Evolutionary conservation across 1,140 invertebrate genomes (phyloP).

Genomic region (Drosophila miranda): DNA sequence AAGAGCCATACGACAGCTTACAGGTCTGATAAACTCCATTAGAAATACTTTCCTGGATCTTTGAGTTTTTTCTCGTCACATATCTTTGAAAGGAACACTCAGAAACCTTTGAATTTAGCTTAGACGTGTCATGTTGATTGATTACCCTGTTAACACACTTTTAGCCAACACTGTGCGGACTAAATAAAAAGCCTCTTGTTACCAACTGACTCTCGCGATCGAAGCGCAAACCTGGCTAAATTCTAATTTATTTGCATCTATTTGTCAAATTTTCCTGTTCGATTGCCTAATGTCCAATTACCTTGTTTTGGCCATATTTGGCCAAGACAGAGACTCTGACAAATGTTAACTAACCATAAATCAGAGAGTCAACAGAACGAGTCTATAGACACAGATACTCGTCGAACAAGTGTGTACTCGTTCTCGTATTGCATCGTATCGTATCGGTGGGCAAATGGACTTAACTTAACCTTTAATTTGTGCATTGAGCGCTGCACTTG

Average conservation of each 20-base stretch:
- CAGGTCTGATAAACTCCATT: background rate
- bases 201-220: slow-evolving; percentile 2
- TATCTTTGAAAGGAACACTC: too few species aligned
- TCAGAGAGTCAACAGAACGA: slow-evolving; percentile 11
- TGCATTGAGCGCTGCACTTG: slow-evolving; percentile 25
- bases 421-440: background rate
- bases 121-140: too few species aligned
- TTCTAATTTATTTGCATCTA: slow-evolving; percentile 59
- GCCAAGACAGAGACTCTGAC: slow-evolving; percentile 8
- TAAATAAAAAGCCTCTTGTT: slow-evolving; percentile 18
- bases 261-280: slow-evolving; percentile 55
- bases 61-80: background rate
- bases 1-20: background rate
- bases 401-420: too few species aligned
- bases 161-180: background rate
- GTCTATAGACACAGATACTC: too few species aligned
- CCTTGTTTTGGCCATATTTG: slow-evolving; percentile 45
- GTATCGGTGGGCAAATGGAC: slow-evolving; percentile 8
- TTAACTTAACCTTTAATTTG: slow-evolving; percentile 38
- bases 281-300: slow-evolving; percentile 55
- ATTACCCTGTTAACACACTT: background rate
- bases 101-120: too few species aligned
- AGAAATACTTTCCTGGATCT: too few species aligned
- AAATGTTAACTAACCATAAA: slow-evolving; percentile 21
- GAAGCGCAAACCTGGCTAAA: slow-evolving; percentile 18